A percentile compares a stretch with the other conserved stretches of the same genome.
These are phyloP conservation scores for Listronotus bonariensis DNA, from an alignment of 1,140 invertebrate species.

Conservation along the genomic window DNA sequence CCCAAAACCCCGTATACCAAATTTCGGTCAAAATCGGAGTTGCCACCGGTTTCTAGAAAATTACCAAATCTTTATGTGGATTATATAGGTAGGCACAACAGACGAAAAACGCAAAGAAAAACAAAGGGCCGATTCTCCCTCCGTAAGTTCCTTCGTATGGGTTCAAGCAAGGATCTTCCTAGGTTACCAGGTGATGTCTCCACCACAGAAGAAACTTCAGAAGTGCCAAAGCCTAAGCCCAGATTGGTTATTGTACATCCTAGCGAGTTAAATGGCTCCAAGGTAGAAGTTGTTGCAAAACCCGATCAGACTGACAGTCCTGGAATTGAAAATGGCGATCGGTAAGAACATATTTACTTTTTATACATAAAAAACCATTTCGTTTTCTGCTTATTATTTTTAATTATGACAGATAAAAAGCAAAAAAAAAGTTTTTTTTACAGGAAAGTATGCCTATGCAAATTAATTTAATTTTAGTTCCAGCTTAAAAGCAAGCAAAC, in stretches of 20 bases:
- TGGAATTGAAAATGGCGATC: conserved; percentile 47
- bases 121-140: conserved; percentile 71
- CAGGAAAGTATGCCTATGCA: not conserved
- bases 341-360: not conserved
- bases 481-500: conserved; percentile 48
- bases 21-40: too few relatives aligned
- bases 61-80: not conserved
- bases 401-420: too few relatives aligned
- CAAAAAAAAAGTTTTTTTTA: not conserved
- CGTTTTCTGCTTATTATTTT: too few relatives aligned
- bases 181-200: conserved; percentile 51
- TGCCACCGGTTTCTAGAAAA: too few relatives aligned
- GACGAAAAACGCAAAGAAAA: conserved; percentile 72
- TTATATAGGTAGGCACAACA: conserved; percentile 11
- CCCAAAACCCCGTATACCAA: too few relatives aligned
- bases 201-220: conserved; percentile 60
- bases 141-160: conserved; percentile 81
- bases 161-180: conserved; percentile 69
- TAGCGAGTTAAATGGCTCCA: conserved; percentile 77
- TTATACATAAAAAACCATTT: too few relatives aligned
- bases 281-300: conserved; percentile 72
- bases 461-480: conserved; percentile 4
- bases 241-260: conserved; percentile 87
- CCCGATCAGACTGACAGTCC: conserved; percentile 56
- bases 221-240: conserved; percentile 36